These are phyloP conservation scores for Eledona agricola DNA, from an alignment of 2,888 invertebrate species.

Conservation along the genomic window DNA sequence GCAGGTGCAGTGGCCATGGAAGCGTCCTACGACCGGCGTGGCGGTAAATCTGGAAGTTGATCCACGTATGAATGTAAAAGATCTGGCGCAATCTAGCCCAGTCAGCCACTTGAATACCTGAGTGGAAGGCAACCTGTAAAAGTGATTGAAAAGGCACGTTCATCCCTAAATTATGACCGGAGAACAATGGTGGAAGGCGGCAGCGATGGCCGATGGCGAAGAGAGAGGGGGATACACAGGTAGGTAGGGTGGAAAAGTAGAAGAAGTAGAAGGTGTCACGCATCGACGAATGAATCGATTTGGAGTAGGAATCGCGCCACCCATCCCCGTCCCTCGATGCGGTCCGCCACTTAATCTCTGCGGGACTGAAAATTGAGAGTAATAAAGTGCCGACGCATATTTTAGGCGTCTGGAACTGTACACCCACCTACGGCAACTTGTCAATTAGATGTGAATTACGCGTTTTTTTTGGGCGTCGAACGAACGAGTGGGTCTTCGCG, in stretches of 20 bases:
- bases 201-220: slow-evolving; percentile 31
- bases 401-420: slow-evolving; percentile 59
- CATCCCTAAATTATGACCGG: slow-evolving; percentile 46
- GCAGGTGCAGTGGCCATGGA: too few species aligned
- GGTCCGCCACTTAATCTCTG: slow-evolving; percentile 50
- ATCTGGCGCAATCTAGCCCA: slow-evolving; percentile 53
- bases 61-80: slow-evolving; percentile 54
- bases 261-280: slow-evolving; percentile 50
- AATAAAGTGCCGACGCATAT: slow-evolving; percentile 61
- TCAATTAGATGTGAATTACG: slow-evolving; percentile 63
- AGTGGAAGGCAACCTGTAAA: slow-evolving; percentile 49
- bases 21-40: not conserved
- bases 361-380: slow-evolving; percentile 62
- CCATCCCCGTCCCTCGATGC: too few species aligned
- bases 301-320: not conserved
- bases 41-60: slow-evolving; percentile 33
- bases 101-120: slow-evolving; percentile 54
- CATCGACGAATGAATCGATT: slow-evolving; percentile 52
- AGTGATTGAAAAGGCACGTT: slow-evolving; percentile 54
- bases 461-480: too few species aligned
- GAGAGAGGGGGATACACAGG: slow-evolving; percentile 19
- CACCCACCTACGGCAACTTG: slow-evolving; percentile 61
- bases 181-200: slow-evolving; percentile 45
- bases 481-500: too few species aligned
- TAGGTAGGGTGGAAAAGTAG: slow-evolving; percentile 24